Conservation (phyloP, 2,113 vertebrate genomes). For the Lagopus muta region DNA sequence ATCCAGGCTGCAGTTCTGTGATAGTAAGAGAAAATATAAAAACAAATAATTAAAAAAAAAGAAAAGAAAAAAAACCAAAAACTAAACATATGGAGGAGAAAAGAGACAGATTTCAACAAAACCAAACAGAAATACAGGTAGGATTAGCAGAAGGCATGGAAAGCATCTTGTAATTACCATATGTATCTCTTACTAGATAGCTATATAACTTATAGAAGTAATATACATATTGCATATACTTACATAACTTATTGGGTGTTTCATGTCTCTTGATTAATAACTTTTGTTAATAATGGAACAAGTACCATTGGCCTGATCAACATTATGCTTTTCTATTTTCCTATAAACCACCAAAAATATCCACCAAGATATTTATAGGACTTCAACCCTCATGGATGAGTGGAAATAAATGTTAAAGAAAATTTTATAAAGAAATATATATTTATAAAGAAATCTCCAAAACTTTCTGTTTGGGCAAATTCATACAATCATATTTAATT, state of each 20-base stretch:
- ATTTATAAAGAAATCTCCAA: not conserved
- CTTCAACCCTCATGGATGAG: not conserved
- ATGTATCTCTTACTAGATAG: not conserved
- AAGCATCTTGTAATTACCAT: not conserved
- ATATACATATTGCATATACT: not conserved
- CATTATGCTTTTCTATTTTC: accelerated
- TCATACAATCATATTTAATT: not conserved
- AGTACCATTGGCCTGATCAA: not conserved
- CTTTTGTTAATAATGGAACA: not conserved
- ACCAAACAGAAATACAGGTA: not conserved
- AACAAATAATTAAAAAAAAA: not conserved
- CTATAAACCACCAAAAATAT: not conserved
- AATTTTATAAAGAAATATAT: not conserved
- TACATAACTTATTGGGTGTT: not conserved
- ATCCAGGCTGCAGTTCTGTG: not conserved
- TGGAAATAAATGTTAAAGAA: not conserved
- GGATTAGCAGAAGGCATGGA: not conserved
- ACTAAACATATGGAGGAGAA: not conserved
- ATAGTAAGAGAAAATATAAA: not conserved
- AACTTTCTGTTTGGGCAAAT: not conserved
- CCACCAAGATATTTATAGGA: not conserved
- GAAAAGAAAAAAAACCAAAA: too few species aligned
- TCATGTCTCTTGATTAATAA: not conserved
- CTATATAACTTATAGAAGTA: not conserved
- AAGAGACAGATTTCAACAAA: not conserved